Conservation (phyloP, 2,888 invertebrate genomes). For the Odontothrips loti region DNA sequence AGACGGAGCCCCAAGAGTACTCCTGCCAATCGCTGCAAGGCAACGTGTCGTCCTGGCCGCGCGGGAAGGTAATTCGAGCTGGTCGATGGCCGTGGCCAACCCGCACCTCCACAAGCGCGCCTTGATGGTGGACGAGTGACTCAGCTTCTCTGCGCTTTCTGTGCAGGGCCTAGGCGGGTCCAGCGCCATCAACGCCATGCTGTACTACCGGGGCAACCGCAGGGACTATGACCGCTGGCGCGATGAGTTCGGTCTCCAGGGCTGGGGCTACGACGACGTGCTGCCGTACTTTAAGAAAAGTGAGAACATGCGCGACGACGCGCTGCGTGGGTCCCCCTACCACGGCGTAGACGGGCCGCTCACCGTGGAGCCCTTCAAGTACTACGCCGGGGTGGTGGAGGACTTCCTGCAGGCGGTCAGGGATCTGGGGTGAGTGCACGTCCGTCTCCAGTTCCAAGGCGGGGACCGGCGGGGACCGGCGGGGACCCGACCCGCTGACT, state of each 20-base stretch:
- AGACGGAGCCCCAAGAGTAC: constrained; percentile 37
- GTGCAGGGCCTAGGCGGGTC: constrained; percentile 58
- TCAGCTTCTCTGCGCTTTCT: too few relatives aligned
- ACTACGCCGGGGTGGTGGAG: constrained; percentile 30
- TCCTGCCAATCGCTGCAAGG: constrained; percentile 41
- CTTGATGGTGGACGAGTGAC: too few relatives aligned
- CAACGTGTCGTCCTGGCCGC: constrained; percentile 45
- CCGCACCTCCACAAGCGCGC: neutral
- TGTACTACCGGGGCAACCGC: constrained; percentile 76
- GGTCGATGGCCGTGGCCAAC: neutral
- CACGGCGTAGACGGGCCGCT: constrained; percentile 36
- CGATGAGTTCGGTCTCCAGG: neutral
- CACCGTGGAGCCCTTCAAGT: constrained; percentile 34
- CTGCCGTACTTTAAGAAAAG: constrained; percentile 47
- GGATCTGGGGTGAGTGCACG: constrained; percentile 40
- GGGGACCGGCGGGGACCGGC: neutral
- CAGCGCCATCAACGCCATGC: constrained; percentile 81
- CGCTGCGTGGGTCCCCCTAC: constrained; percentile 12
- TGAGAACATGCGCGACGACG: constrained; percentile 38
- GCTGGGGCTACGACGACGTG: constrained; percentile 45
- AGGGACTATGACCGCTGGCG: constrained; percentile 79
- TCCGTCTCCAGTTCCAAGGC: neutral
- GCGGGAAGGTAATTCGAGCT: constrained; percentile 47
- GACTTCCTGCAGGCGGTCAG: constrained; percentile 40
- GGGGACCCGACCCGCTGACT: neutral